Conservation (phyloP, 2,797 vertebrate species). For the Denticeps clupeoides region DNA sequence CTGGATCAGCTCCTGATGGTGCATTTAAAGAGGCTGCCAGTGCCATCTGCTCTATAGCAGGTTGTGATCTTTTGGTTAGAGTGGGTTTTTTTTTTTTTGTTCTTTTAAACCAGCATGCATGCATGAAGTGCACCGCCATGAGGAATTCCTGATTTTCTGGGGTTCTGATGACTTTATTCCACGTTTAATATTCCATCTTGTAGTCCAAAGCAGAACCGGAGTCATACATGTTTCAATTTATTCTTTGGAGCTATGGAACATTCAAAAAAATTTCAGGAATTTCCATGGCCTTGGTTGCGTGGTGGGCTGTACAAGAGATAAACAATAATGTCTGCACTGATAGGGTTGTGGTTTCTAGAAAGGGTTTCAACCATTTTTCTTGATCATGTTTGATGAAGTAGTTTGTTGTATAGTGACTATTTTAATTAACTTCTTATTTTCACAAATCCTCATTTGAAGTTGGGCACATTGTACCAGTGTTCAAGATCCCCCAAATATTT, state of each 20-base stretch:
- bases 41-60: constrained; percentile 61
- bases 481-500: too few species aligned
- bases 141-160: not conserved
- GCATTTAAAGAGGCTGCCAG: constrained; percentile 33
- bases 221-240: not conserved
- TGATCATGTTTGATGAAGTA: too few species aligned
- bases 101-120: not conserved
- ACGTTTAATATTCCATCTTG: not conserved
- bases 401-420: too few species aligned
- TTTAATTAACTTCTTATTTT: too few species aligned
- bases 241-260: not conserved
- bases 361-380: too few species aligned
- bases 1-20: constrained; percentile 56
- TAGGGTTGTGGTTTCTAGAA: too few species aligned
- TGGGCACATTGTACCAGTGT: too few species aligned
- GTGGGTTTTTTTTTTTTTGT: not conserved
- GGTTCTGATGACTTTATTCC: not conserved
- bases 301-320: not conserved
- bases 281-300: not conserved
- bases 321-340: not conserved
- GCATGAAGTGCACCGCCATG: not conserved
- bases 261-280: not conserved
- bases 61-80: constrained; percentile 33
- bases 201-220: not conserved
- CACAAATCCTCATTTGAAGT: too few species aligned